Conservation (phyloP, 2,888 invertebrate species). For the Athalia rosae region DNA sequence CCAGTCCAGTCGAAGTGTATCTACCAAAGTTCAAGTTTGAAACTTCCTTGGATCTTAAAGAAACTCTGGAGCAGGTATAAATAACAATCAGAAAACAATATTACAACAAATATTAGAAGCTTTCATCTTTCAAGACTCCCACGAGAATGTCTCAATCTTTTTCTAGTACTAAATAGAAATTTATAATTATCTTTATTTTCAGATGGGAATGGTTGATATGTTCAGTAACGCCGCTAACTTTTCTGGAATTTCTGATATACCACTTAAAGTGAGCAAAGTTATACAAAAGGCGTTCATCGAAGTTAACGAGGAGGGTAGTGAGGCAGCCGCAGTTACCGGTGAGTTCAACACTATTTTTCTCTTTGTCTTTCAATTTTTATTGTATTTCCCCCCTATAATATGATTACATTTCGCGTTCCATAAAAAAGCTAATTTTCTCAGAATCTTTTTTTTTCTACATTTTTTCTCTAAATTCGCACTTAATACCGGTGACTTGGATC, state of each 20-base stretch:
- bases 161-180: not conserved
- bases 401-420: too few species aligned
- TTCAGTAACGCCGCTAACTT: slow-evolving; percentile 80
- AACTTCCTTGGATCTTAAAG: slow-evolving; percentile 79
- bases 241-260: slow-evolving; percentile 77
- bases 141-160: not conserved
- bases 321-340: slow-evolving; percentile 91
- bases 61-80: slow-evolving; percentile 79
- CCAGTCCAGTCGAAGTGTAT: slow-evolving; percentile 79
- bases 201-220: slow-evolving; percentile 84
- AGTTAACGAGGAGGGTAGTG: slow-evolving; percentile 91
- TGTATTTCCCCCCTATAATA: too few species aligned
- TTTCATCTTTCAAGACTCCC: not conserved
- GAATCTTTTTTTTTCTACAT: too few species aligned
- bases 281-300: slow-evolving; percentile 91
- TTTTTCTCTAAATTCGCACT: too few species aligned
- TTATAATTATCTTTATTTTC: slow-evolving; percentile 56
- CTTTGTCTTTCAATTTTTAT: not conserved
- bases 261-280: slow-evolving; percentile 81
- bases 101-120: not conserved
- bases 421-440: too few species aligned
- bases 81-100: slow-evolving; percentile 42
- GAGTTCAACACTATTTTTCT: slow-evolving; percentile 66
- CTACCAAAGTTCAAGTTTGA: slow-evolving; percentile 90
- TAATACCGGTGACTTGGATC: too few species aligned